Percentiles rank a stretch among this genome's conserved stretches.
These are phyloP conservation scores for Cerceris ruficornis DNA, from an alignment of 2,888 invertebrate species.

Conservation along the genomic window DNA sequence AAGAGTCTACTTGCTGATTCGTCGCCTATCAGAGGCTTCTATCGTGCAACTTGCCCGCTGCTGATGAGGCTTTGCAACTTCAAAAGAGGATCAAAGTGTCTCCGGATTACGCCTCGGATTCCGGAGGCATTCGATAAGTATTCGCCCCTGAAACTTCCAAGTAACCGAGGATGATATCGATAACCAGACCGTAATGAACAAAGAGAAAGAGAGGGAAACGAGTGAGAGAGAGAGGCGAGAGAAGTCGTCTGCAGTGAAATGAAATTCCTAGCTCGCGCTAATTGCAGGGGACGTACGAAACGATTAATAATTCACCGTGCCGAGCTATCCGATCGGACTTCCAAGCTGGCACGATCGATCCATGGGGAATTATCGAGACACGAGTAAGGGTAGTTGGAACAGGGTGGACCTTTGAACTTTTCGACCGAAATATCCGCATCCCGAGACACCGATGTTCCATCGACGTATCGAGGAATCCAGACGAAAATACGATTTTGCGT, in stretches of 20 bases:
- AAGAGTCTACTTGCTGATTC: slow-evolving; percentile 29
- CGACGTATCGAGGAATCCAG: not conserved
- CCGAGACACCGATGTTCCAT: not conserved
- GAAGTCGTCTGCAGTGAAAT: slow-evolving; percentile 44
- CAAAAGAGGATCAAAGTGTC: slow-evolving; percentile 59
- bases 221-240: slow-evolving; percentile 11
- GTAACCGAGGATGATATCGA: slow-evolving; percentile 30
- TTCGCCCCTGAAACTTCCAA: not conserved
- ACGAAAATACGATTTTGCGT: not conserved
- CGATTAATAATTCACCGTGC: slow-evolving; percentile 61
- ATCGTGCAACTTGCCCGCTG: slow-evolving; percentile 30
- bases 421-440: slow-evolving; percentile 13
- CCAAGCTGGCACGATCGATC: slow-evolving; percentile 50
- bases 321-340: slow-evolving; percentile 44
- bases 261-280: slow-evolving; percentile 59
- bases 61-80: slow-evolving; percentile 42
- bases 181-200: slow-evolving; percentile 17
- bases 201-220: slow-evolving; percentile 1
- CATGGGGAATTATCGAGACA: slow-evolving; percentile 48
- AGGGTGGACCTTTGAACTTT: slow-evolving; percentile 33
- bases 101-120: slow-evolving; percentile 51
- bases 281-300: slow-evolving; percentile 48
- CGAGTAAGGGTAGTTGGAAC: slow-evolving; percentile 19
- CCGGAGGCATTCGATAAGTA: slow-evolving; percentile 24
- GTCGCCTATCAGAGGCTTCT: slow-evolving; percentile 34